phyloP scores from a whole-genome alignment of 2,113 vertebrate genomes.

The Bettongia penicillata region DNA sequence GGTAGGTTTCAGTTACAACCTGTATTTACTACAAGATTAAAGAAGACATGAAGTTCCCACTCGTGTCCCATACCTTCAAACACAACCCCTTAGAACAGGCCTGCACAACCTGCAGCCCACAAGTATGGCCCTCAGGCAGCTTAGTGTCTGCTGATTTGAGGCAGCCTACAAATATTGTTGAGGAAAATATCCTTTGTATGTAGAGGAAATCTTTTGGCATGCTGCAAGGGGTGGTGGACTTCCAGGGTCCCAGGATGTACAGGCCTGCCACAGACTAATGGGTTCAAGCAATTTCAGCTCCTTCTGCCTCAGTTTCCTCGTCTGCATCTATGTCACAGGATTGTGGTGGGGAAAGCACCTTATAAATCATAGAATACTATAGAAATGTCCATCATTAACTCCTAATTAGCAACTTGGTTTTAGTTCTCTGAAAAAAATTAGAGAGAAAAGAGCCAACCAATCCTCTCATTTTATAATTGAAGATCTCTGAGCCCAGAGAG shows the following conservation, averaged over 20 bases:
- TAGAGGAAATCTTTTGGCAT: too few species aligned
- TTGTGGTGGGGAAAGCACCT: background rate
- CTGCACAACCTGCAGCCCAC: too few species aligned
- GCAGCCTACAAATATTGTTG: too few species aligned
- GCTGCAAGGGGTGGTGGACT: too few species aligned
- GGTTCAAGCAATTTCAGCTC: background rate
- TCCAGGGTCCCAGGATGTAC: too few species aligned
- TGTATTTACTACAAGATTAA: background rate
- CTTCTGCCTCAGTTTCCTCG: background rate
- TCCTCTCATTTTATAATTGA: background rate
- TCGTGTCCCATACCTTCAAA: background rate
- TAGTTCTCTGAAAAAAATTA: constrained; percentile 61
- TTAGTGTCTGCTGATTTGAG: too few species aligned
- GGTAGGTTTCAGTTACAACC: background rate
- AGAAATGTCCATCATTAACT: background rate
- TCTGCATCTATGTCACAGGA: background rate
- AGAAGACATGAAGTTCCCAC: background rate
- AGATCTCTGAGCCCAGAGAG: background rate
- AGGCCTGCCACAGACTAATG: background rate
- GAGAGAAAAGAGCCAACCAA: background rate
- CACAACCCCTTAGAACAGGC: background rate
- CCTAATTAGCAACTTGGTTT: constrained; percentile 54
- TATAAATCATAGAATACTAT: background rate
- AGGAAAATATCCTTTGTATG: too few species aligned
- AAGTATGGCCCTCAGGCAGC: too few species aligned